These are phyloP conservation scores for Gallinago nigripennis DNA, from an alignment of 2,797 vertebrate genomes.

Conservation along the genomic window DNA sequence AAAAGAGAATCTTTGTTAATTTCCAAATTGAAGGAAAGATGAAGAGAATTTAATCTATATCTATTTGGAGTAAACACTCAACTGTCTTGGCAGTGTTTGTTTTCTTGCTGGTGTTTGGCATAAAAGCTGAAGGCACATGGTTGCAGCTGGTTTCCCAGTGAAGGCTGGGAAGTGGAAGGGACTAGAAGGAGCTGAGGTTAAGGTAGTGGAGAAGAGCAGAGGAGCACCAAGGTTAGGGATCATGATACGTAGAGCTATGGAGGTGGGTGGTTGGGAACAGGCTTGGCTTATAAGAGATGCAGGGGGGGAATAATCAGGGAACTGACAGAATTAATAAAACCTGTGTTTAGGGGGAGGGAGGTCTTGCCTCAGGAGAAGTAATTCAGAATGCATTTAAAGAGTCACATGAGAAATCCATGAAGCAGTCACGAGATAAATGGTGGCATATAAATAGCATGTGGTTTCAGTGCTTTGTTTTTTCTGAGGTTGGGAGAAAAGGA, in stretches of 20 bases:
- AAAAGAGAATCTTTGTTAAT: background rate
- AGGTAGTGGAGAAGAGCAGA: background rate
- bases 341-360: background rate
- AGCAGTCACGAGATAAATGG: background rate
- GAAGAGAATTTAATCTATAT: background rate
- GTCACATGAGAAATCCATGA: background rate
- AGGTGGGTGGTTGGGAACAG: background rate
- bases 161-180: background rate
- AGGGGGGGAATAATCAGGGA: background rate
- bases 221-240: background rate
- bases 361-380: background rate
- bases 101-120: background rate
- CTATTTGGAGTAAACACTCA: background rate
- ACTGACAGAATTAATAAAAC: background rate
- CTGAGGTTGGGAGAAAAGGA: background rate
- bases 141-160: background rate
- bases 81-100: background rate
- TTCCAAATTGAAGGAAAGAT: background rate
- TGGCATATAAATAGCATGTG: background rate
- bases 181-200: background rate
- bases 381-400: background rate
- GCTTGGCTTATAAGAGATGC: background rate
- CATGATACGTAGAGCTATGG: rapidly evolving
- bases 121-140: background rate
- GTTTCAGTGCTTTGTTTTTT: background rate